Evolutionary conservation across 2,113 vertebrate genomes (phyloP).

Genomic region (Dicaeum eximium): DNA sequence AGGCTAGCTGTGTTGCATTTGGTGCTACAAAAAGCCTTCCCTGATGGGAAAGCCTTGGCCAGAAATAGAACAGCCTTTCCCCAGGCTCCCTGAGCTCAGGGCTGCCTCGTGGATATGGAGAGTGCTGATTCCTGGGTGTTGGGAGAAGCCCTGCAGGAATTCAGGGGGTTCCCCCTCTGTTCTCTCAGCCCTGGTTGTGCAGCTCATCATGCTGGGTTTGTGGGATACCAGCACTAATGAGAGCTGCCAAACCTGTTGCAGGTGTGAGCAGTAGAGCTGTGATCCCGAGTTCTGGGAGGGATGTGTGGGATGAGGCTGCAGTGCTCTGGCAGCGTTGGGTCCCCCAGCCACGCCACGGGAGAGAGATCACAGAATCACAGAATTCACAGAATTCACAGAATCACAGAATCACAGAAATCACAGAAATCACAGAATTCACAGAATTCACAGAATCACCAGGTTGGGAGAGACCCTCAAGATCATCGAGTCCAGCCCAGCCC

Average conservation of each 20-base stretch:
- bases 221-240: rapidly evolving
- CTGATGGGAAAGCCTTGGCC: neutral
- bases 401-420: too few relatives aligned
- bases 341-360: rapidly evolving
- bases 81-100: neutral
- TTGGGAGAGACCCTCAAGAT: too few relatives aligned
- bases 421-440: too few relatives aligned
- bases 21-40: neutral
- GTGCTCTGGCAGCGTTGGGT: rapidly evolving
- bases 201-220: rapidly evolving
- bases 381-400: too few relatives aligned
- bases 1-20: neutral
- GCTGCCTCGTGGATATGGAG: rapidly evolving
- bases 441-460: too few relatives aligned
- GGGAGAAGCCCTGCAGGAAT: neutral
- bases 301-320: neutral
- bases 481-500: too few relatives aligned
- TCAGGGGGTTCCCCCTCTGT: too few relatives aligned
- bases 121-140: rapidly evolving
- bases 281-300: rapidly evolving
- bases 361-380: too few relatives aligned
- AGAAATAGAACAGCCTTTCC: constrained; percentile 33
- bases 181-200: too few relatives aligned
- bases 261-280: rapidly evolving
- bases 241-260: neutral